Evolutionary conservation across 2,888 invertebrate genomes (phyloP), one percentile per base, ranked within the genome.

Genomic region (Glaucopsyche alexis): DNA sequence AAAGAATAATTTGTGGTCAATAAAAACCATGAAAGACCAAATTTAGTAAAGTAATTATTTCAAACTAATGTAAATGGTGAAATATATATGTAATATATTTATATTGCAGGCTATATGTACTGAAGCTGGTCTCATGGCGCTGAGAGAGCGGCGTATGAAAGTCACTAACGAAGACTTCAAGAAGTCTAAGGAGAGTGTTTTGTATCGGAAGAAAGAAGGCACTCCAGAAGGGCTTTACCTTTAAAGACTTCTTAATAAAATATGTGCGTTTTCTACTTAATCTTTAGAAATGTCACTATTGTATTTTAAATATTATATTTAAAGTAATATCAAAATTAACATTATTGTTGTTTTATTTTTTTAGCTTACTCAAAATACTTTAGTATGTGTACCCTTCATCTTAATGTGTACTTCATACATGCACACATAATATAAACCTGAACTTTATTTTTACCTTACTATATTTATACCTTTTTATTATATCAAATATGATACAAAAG

Each of bases 161-260:
- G 99, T 99, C 49, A 99, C 98, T 76, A 99, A 99, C 93, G 99
- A 99, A 89, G 99, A 99, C 90, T 99, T 99, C 88, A 98, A 98
- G 88, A 99, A 99, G 88, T 99, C 99, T 0, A 99, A 99, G 90
- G 99, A 99, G 87, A 99, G 98, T 91, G 99, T 99, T 45, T 94
- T 99, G 71, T 99, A 99, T 86, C 95, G 99, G 75, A 99, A 99
- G 94, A 99, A 99, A 86, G 99, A 99, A 93, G 99, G 99, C 78
- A 99, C 99, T 67, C 99, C 99, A 1, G 99, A 99, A 93, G 99
- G 99, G 79, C 95, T 99, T 74, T 99, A 99, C 93, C 95, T 99
- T 85, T 99, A 97, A 95, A 81, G 6, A 49, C 38, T 72, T 40
- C 19, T n/a, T 16, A 50, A 13, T 38, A 19, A 49, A 60, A 72